Percentiles rank a stretch among this genome's conserved stretches.
Evolutionary conservation across 1,140 invertebrate species (phyloP).

Genomic region (Bombus ignitus): DNA sequence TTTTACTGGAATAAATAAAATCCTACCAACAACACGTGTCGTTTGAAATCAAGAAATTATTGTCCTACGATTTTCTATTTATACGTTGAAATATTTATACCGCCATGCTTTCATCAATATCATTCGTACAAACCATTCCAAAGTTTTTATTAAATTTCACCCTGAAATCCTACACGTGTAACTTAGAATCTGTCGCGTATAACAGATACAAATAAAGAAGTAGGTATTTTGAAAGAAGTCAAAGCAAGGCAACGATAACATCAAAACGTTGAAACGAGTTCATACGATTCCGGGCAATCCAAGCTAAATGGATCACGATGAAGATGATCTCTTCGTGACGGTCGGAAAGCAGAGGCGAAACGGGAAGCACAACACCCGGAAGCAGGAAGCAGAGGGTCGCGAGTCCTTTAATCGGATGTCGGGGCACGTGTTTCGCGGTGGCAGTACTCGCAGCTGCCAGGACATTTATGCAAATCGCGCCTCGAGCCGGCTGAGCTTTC

Average conservation of each 20-base stretch:
- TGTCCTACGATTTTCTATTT: background rate
- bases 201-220: background rate
- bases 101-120: background rate
- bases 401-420: slow-evolving; percentile 76
- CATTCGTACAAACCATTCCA: background rate
- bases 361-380: slow-evolving; percentile 62
- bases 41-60: background rate
- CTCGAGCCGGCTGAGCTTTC: slow-evolving; percentile 77
- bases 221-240: background rate
- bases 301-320: slow-evolving; percentile 21
- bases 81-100: background rate
- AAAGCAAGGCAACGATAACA: background rate
- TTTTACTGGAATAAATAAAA: background rate
- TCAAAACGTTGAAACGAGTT: background rate
- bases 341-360: slow-evolving; percentile 29
- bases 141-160: background rate
- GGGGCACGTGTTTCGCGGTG: slow-evolving; percentile 77
- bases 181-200: background rate
- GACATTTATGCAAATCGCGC: slow-evolving; percentile 81
- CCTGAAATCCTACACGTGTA: background rate
- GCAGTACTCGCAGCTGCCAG: slow-evolving; percentile 75
- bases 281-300: background rate
- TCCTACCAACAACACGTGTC: background rate
- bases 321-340: slow-evolving; percentile 16
- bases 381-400: slow-evolving; percentile 66